A percentile compares a stretch with the other conserved stretches of the same genome.
These are phyloP conservation scores for Hipposideros armiger DNA, from an alignment of 2,113 vertebrate species.

Conservation along the genomic window DNA sequence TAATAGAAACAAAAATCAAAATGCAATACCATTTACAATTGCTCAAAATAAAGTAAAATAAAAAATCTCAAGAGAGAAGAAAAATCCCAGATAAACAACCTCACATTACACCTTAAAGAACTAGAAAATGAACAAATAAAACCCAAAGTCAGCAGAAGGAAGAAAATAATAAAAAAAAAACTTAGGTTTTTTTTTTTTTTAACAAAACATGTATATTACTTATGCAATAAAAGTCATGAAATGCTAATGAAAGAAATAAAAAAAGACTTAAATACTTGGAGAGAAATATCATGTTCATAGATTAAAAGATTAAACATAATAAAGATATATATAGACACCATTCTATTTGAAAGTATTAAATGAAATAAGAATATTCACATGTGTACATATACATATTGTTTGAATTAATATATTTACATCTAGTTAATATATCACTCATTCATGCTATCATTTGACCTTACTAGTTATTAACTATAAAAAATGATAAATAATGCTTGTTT, in stretches of 20 bases:
- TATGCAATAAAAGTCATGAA: background rate
- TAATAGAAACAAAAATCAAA: constrained; percentile 23
- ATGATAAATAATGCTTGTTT: background rate
- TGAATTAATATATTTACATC: background rate
- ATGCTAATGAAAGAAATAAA: constrained; percentile 21
- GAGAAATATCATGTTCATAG: background rate
- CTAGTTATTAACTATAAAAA: background rate
- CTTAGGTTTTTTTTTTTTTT: background rate
- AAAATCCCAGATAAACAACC: no score
- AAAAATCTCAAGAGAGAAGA: no score
- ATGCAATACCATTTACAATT: background rate
- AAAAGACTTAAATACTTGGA: constrained; percentile 17
- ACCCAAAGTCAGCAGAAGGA: no score
- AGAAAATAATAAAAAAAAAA: background rate
- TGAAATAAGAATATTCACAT: constrained; percentile 6
- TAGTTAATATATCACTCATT: background rate
- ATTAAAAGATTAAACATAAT: background rate
- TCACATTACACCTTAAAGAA: no score
- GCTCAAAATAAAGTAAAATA: background rate
- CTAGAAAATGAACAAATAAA: no score
- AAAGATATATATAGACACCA: background rate
- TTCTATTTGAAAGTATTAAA: background rate
- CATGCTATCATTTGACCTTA: background rate
- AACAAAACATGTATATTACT: background rate
- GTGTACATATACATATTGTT: background rate